Conservation (phyloP, 2,888 invertebrate species). For the Malacosoma neustria region DNA sequence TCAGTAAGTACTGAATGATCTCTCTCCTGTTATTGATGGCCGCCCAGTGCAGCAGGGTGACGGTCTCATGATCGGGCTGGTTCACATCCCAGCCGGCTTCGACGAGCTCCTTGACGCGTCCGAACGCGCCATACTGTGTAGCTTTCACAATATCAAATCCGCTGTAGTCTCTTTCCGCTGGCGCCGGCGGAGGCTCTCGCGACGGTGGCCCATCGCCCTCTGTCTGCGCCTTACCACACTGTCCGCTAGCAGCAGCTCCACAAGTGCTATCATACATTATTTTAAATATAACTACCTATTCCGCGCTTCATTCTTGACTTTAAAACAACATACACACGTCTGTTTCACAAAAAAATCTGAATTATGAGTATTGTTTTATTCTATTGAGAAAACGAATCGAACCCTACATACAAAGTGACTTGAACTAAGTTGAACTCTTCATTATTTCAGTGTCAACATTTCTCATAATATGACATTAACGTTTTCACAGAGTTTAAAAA, state of each 20-base stretch:
- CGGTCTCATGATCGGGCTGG: constrained; percentile 94
- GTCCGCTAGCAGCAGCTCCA: constrained; percentile 79
- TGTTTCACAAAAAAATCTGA: no score
- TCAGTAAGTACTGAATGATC: constrained; percentile 90
- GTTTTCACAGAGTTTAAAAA: no score
- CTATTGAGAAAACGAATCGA: no score
- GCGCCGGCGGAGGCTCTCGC: constrained; percentile 77
- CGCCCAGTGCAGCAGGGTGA: constrained; percentile 99
- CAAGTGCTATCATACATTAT: constrained; percentile 82
- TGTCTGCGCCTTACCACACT: constrained; percentile 78
- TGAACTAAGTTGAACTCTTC: no score
- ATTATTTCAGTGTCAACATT: no score
- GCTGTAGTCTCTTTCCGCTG: constrained; percentile 79
- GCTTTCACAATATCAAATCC: constrained; percentile 95
- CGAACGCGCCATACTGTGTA: constrained; percentile 95
- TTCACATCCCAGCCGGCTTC: constrained; percentile 96
- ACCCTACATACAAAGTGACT: no score
- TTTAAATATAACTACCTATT: background rate
- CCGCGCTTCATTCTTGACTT: background rate
- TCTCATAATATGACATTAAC: no score
- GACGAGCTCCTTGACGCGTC: constrained; percentile 87
- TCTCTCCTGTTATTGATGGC: constrained; percentile 97
- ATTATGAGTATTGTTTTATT: no score
- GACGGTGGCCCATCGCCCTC: constrained; percentile 77
- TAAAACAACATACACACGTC: no score